These are phyloP conservation scores for Pseudorhiza aurosa DNA, from an alignment of 30 jellyfish, hydroid and myxozoan genomes.

Conservation along the genomic window DNA sequence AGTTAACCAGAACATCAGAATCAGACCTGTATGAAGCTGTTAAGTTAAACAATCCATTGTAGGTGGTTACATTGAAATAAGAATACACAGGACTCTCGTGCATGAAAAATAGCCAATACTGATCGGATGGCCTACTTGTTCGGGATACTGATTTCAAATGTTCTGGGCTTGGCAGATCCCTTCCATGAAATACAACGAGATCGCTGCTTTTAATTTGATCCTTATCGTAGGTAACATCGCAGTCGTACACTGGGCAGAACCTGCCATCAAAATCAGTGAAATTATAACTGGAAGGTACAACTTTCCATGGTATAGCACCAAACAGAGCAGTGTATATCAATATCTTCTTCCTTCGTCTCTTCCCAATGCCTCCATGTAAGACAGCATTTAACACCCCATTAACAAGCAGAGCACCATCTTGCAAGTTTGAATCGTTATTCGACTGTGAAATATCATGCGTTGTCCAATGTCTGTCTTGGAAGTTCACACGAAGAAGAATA, in stretches of 20 bases:
- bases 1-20: slow-evolving; percentile 78
- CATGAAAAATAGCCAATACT: slow-evolving; percentile 85
- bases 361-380: too few species aligned
- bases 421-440: too few species aligned
- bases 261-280: slow-evolving; percentile 74
- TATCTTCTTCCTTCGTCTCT: slow-evolving; percentile 13
- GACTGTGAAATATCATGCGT: too few species aligned
- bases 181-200: slow-evolving; percentile 85
- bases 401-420: too few species aligned
- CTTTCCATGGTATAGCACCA: slow-evolving; percentile 79
- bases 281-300: slow-evolving; percentile 67
- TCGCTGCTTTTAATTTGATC: slow-evolving; percentile 44
- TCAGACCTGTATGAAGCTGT: slow-evolving; percentile 80
- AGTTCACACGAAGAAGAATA: too few species aligned
- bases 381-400: too few species aligned
- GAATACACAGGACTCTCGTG: slow-evolving; percentile 85
- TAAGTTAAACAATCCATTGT: slow-evolving; percentile 78
- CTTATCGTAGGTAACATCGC: slow-evolving; percentile 78
- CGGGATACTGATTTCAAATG: slow-evolving; percentile 31
- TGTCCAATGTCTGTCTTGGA: too few species aligned
- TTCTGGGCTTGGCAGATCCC: slow-evolving; percentile 73
- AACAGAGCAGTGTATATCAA: slow-evolving; percentile 79
- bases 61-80: not conserved
- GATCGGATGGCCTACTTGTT: slow-evolving; percentile 13
- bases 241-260: slow-evolving; percentile 61